These are phyloP conservation scores for Nasonia vitripennis DNA, from an alignment of 1,140 invertebrate genomes.

Conservation along the genomic window DNA sequence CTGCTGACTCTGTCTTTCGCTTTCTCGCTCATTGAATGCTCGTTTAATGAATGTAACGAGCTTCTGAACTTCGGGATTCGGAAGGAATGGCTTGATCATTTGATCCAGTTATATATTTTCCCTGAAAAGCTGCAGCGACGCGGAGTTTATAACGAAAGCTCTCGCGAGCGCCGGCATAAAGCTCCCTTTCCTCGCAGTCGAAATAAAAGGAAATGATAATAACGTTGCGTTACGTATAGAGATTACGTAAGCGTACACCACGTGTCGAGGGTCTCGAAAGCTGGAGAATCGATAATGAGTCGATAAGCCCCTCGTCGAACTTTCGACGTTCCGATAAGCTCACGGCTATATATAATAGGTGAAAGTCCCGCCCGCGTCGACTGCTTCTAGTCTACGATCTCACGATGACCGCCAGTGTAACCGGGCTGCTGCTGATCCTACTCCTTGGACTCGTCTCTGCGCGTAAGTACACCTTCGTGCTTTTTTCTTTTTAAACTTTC, in stretches of 20 bases:
- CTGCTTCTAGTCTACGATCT: no score
- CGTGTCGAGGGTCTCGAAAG: background rate
- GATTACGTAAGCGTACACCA: background rate
- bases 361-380: no score
- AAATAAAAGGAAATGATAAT: background rate
- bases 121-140: background rate
- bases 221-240: background rate
- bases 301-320: no score
- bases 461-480: background rate
- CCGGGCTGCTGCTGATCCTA: background rate
- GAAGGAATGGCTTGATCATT: background rate
- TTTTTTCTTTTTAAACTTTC: background rate
- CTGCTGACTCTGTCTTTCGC: conserved; percentile 2
- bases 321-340: no score
- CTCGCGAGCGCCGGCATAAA: background rate
- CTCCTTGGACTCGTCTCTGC: background rate
- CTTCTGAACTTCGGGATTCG: background rate
- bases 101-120: background rate
- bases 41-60: background rate
- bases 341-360: no score
- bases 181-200: background rate
- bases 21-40: background rate
- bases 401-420: background rate
- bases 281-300: background rate
- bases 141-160: background rate